Conservation (phyloP, 2,888 invertebrate species). For the Temnothorax unifasciatus region DNA sequence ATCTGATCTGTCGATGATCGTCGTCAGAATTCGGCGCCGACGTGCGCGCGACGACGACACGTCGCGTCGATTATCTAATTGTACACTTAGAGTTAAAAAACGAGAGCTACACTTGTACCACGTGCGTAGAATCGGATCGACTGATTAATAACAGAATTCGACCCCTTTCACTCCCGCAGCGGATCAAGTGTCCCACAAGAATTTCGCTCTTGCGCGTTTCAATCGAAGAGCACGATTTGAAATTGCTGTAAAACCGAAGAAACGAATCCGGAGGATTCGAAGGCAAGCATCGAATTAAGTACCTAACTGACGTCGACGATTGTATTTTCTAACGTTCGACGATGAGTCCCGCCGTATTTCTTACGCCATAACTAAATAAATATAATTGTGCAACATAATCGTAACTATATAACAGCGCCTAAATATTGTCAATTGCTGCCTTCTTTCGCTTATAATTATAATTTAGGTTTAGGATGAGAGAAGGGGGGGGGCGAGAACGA, state of each 20-base stretch:
- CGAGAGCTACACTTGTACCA: conserved; percentile 29
- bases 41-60: neutral
- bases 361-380: conserved; percentile 42
- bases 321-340: neutral
- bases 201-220: neutral
- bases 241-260: neutral
- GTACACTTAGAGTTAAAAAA: conserved; percentile 42
- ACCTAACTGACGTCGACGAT: conserved; percentile 27
- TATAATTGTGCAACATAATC: conserved; percentile 21
- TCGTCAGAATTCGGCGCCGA: conserved; percentile 32
- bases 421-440: conserved; percentile 40
- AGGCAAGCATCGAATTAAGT: conserved; percentile 46
- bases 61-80: conserved; percentile 42
- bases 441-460: conserved; percentile 2
- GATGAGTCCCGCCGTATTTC: neutral
- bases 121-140: conserved; percentile 14
- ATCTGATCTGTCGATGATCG: conserved; percentile 36
- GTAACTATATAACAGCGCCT: neutral
- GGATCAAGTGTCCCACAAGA: neutral
- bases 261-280: neutral
- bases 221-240: neutral
- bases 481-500: neutral
- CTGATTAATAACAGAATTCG: conserved; percentile 22
- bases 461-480: conserved; percentile 9
- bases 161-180: neutral